Evolutionary conservation across 2,888 invertebrate genomes (phyloP).

Genomic region (Azorinus chamasolen): DNA sequence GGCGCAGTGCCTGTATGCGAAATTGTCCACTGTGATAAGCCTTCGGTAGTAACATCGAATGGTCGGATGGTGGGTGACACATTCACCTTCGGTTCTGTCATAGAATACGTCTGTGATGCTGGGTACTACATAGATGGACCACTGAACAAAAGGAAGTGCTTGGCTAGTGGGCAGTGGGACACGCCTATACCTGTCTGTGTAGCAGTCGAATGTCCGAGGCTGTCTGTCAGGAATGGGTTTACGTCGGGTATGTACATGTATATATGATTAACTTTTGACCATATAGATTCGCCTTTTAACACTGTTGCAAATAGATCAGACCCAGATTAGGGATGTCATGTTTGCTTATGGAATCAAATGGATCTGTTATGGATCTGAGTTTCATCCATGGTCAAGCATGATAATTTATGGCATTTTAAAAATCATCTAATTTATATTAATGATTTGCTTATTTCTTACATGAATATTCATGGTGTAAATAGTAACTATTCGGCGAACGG

Average conservation of each 20-base stretch:
- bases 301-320: no score
- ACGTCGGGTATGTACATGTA: constrained; percentile 53
- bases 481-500: no score
- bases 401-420: no score
- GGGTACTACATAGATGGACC: constrained; percentile 76
- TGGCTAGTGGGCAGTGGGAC: constrained; percentile 80
- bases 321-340: no score
- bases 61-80: constrained; percentile 65
- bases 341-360: no score
- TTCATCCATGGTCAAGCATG: no score
- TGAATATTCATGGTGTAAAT: no score
- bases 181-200: constrained; percentile 75
- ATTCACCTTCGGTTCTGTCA: constrained; percentile 73
- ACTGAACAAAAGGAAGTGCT: constrained; percentile 70
- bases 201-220: constrained; percentile 73
- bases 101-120: constrained; percentile 78
- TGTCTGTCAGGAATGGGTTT: constrained; percentile 66
- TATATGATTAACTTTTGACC: no score
- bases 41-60: constrained; percentile 65
- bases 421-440: no score
- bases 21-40: constrained; percentile 69
- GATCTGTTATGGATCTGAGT: no score
- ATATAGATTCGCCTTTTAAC: no score
- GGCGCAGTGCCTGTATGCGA: constrained; percentile 68
- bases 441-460: no score